phyloP scores from a whole-genome alignment of 2,888 invertebrate species.

The Harmothoe impar region DNA sequence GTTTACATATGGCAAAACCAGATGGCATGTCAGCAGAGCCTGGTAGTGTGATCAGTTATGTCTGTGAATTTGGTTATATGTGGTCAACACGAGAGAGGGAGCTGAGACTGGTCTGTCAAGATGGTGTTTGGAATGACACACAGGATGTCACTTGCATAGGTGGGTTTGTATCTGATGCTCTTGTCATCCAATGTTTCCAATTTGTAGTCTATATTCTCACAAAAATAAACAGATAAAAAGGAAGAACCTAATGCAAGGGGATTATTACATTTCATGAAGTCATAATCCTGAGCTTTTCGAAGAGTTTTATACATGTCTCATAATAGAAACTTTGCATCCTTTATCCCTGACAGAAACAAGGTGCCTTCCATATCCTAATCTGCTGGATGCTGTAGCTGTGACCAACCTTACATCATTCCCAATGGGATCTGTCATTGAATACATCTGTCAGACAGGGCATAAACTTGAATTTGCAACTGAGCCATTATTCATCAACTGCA shows the following conservation, averaged over 20 bases:
- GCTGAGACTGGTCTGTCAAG: neutral
- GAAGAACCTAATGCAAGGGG: neutral
- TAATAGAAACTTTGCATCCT: neutral
- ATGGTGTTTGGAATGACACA: neutral
- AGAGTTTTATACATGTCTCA: neutral
- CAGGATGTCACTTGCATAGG: neutral
- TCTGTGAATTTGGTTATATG: neutral
- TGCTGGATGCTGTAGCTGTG: neutral
- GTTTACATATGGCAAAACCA: slow-evolving; percentile 9
- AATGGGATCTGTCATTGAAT: neutral
- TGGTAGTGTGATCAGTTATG: neutral
- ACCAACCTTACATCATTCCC: neutral
- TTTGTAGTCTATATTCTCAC: no score
- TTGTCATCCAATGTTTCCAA: no score
- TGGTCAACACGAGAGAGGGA: neutral
- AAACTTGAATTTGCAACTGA: neutral
- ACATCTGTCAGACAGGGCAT: neutral
- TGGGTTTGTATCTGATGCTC: neutral
- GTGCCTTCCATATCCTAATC: neutral
- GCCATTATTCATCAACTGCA: neutral
- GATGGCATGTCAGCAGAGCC: neutral
- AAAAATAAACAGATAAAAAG: no score
- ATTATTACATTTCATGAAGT: neutral
- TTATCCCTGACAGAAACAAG: neutral
- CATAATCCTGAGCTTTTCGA: neutral